Conservation (phyloP, 53 echinoderm and acorn worm species). For the Arbacia lixula region DNA sequence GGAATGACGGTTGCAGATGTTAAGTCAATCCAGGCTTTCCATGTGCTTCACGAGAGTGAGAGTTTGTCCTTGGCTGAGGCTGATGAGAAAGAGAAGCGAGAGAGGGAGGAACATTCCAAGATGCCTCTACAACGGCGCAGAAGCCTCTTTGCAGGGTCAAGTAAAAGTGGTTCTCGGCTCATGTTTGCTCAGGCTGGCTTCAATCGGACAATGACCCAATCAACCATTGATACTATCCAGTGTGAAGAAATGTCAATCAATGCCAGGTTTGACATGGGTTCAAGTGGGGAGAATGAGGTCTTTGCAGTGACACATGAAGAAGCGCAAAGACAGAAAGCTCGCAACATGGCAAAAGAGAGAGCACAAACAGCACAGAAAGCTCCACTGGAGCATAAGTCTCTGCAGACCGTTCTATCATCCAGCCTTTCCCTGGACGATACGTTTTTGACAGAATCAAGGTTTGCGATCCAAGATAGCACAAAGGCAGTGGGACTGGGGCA, state of each 20-base stretch:
- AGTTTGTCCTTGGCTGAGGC: neutral
- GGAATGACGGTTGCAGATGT: conserved; percentile 51
- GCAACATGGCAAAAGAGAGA: neutral
- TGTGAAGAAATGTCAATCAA: neutral
- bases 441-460: neutral
- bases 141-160: conserved; percentile 39
- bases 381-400: no score
- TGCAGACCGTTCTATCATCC: conserved; percentile 4
- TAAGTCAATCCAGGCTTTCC: conserved; percentile 52
- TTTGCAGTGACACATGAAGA: neutral
- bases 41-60: conserved; percentile 45
- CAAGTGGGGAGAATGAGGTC: neutral
- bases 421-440: conserved; percentile 23
- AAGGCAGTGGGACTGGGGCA: conserved; percentile 5
- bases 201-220: neutral
- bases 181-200: neutral
- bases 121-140: conserved; percentile 4
- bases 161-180: conserved; percentile 47
- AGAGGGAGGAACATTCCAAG: neutral
- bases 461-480: neutral
- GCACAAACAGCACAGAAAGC: no score
- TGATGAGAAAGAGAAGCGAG: conserved; percentile 6
- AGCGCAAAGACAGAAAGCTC: neutral
- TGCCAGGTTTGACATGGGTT: neutral
- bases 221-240: conserved; percentile 11